Evolutionary conservation across 2,113 vertebrate species (phyloP), one percentile per base, ranked within the genome.

Genomic region (Coryphaenoides rupestris): DNA sequence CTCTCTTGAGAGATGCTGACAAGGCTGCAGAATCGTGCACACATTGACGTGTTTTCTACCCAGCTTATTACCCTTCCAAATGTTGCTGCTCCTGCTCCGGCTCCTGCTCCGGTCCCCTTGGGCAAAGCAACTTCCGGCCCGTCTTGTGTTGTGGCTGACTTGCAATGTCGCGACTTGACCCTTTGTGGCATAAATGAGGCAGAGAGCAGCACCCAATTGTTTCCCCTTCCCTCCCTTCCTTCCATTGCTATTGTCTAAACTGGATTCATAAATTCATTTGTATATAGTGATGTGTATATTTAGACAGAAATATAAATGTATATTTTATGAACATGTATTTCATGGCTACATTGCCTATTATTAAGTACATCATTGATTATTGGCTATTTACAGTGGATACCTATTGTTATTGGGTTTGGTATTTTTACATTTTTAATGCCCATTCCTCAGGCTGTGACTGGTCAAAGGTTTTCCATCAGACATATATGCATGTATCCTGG

Each of bases 41-140:
- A 63, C 58, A 68, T 75, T 62, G 71, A 64, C 68, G 46, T 40
- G 33, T 40, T 40, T 68, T 50, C 16, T 55, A 69, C 66, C 1
- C 57, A 78, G 76, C 80, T 85, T 79, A 86, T 89, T 88, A 84
- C 66, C 74, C 76, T 86, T 87, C 73, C 77, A 85, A 86, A 87
- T 86, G 65, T n/a, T n/a, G n/a, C n/a, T n/a, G n/a, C n/a, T n/a
- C n/a, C n/a, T 62, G 63, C 72, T 71, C 60, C 75, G 66, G 68
- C 58, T 64, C 63, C 65, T 53, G 3, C 50, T n/a, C n/a, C 57
- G 54, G 7, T 28, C 60, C 65, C 64, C 57, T 17, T n/a, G 17
- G 62, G 66, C 62, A 54, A 21, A 45, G 55, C 17, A 15, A 62
- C 73, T 78, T 82, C 84, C 77, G 82, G 66, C 21, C 61, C 40